phyloP scores from a whole-genome alignment of 1,140 invertebrate species.

The Mylabris phalerata region DNA sequence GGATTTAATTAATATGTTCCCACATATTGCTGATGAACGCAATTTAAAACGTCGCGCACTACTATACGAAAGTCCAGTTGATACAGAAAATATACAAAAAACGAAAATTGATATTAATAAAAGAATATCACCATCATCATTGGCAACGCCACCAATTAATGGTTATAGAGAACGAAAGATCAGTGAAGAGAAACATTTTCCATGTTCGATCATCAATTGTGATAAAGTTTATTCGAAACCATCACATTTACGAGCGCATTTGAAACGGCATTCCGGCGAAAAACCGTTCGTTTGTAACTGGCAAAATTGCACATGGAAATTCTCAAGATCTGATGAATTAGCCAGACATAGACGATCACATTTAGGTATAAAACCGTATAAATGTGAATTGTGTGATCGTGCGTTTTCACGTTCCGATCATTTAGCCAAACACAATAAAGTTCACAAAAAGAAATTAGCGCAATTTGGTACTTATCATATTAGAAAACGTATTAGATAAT shows the following conservation, averaged over 20 bases:
- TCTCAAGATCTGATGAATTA: conserved; percentile 89
- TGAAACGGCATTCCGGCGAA: conserved; percentile 88
- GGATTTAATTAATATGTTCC: conserved; percentile 36
- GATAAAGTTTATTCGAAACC: conserved; percentile 83
- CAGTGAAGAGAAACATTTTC: conserved; percentile 43
- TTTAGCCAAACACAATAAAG: conserved; percentile 81
- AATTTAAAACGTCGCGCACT: conserved; percentile 35
- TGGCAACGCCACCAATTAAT: conserved; percentile 24
- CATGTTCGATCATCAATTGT: conserved; percentile 54
- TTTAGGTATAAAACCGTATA: conserved; percentile 80
- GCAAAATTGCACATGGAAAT: conserved; percentile 88
- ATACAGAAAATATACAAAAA: conserved; percentile 15
- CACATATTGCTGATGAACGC: conserved; percentile 38
- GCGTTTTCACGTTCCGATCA: conserved; percentile 86
- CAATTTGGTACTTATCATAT: conserved; percentile 36
- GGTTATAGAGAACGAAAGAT: conserved; percentile 34
- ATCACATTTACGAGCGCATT: conserved; percentile 89
- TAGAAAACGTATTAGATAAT: conserved; percentile 26
- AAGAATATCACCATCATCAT: conserved; percentile 2
- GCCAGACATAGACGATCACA: conserved; percentile 75
- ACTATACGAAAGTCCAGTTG: conserved; percentile 33
- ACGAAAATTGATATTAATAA: conserved; percentile 1
- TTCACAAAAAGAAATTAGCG: conserved; percentile 60
- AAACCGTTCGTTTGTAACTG: conserved; percentile 89
- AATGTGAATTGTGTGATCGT: conserved; percentile 76